These are phyloP conservation scores for Lepeophtheirus nordmannii DNA, from an alignment of 2,888 invertebrate species.

Conservation along the genomic window DNA sequence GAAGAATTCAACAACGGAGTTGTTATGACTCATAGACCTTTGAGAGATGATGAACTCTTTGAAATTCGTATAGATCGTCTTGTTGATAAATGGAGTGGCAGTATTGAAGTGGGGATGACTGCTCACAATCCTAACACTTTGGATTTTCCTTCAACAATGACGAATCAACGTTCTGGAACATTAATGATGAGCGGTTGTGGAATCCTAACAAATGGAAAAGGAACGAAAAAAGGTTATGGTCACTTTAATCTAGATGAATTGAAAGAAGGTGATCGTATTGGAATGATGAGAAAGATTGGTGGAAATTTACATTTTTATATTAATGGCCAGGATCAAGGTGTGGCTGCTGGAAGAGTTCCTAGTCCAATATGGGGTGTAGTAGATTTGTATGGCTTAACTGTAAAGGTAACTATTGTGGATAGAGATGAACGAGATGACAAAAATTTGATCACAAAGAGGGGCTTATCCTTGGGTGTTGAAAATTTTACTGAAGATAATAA, in stretches of 20 bases:
- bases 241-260: slow-evolving; percentile 83
- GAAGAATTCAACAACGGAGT: slow-evolving; percentile 94
- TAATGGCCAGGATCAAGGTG: slow-evolving; percentile 79
- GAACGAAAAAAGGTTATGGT: slow-evolving; percentile 78
- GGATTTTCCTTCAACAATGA: slow-evolving; percentile 91
- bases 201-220: slow-evolving; percentile 87
- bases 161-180: slow-evolving; percentile 78
- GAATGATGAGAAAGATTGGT: slow-evolving; percentile 67
- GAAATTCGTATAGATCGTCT: slow-evolving; percentile 84
- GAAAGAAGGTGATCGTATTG: slow-evolving; percentile 78
- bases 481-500: slow-evolving; percentile 24
- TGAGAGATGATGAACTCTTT: slow-evolving; percentile 74
- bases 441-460: slow-evolving; percentile 53
- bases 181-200: slow-evolving; percentile 96
- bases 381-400: slow-evolving; percentile 86
- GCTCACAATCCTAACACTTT: slow-evolving; percentile 76
- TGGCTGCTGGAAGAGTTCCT: slow-evolving; percentile 67
- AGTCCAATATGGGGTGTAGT: slow-evolving; percentile 79
- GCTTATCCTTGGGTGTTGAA: slow-evolving; percentile 41
- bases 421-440: slow-evolving; percentile 60
- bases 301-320: slow-evolving; percentile 82
- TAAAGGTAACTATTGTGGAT: slow-evolving; percentile 69
- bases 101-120: slow-evolving; percentile 82
- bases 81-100: slow-evolving; percentile 89
- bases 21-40: slow-evolving; percentile 77